These are phyloP conservation scores for Protobothrops flavoviridis DNA, from an alignment of 2,113 vertebrate species.

Conservation along the genomic window DNA sequence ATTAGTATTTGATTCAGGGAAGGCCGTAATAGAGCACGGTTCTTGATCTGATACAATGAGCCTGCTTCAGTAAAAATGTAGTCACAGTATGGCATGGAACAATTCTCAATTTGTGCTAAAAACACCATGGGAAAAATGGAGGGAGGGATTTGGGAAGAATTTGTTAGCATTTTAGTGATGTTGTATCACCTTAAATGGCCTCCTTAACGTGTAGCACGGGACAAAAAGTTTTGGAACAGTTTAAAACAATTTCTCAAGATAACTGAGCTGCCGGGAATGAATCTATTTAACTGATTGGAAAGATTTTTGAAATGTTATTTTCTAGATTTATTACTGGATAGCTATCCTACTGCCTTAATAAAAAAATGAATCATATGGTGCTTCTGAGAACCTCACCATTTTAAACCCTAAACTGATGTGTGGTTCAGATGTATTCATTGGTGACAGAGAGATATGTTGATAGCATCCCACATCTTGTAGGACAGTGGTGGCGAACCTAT, in stretches of 20 bases:
- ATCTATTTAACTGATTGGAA: not conserved
- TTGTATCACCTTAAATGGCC: not conserved
- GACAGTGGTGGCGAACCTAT: too few relatives aligned
- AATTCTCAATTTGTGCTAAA: not conserved
- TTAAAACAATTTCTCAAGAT: not conserved
- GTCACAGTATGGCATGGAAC: not conserved
- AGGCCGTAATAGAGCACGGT: not conserved
- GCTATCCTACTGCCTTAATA: not conserved
- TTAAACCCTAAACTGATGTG: not conserved
- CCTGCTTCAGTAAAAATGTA: not conserved
- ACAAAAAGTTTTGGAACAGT: not conserved
- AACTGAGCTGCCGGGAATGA: not conserved
- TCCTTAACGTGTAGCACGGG: not conserved
- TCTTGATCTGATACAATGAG: not conserved
- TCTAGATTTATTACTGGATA: not conserved
- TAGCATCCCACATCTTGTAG: not conserved
- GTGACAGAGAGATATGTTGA: not conserved
- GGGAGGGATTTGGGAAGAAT: not conserved
- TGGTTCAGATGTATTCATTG: not conserved
- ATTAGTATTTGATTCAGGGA: not conserved
- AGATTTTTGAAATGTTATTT: not conserved
- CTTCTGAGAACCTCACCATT: too few relatives aligned
- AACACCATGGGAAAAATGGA: not conserved
- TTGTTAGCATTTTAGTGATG: not conserved
- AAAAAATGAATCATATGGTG: not conserved